Evolutionary conservation across 2,113 vertebrate genomes (phyloP), one percentile per base, ranked within the genome.

Genomic region (Antechinus flavipes): DNA sequence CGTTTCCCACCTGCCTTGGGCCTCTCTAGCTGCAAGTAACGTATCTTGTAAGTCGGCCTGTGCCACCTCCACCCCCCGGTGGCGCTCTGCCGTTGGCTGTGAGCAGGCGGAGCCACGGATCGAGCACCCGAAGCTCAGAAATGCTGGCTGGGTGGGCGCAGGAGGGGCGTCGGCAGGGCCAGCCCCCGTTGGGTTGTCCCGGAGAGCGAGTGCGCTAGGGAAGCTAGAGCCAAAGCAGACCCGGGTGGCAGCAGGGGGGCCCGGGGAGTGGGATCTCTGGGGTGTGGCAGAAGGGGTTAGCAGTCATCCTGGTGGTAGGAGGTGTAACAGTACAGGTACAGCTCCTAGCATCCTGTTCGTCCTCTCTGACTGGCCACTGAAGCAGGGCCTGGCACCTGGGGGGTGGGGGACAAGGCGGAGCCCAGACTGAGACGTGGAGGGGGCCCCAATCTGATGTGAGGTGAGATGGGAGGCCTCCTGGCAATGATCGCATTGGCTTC

Each of bases 291-390:
- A 84, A 23, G 68, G 68, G 35, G 11, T 2, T 84, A 84, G 68
- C 16, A 22, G 35, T 84, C 68, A 0, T 84, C 68, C 68, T 84
- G 35, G 35, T 84, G 68, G 68, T 42, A 84, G 68, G 68, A 84
- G n/a, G 19, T 42, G 68, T 84, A 84, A 84, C n/a, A 42, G 68
- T 42, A 84, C n/a, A 22, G 68, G 35, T 84, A 42, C 16, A 42
- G n/a, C n/a, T 84, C 68, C 68, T 84, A 84, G 68, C 68, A 84
- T 84, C 68, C 68, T 84, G n/a, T 84, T 84, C 35, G n/a, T 84
- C 68, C 68, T 84, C 68, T 84, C 68, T 42, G 68, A 84, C 16
- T 84, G 68, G 68, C 68, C 68, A 84, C 6, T 84, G 68, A 84
- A 42, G 68, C 2, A 19, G 16, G 68, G 16, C 68, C 16, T 7